Conservation (phyloP, 2,888 invertebrate genomes). For the Harpalus rubripes region DNA sequence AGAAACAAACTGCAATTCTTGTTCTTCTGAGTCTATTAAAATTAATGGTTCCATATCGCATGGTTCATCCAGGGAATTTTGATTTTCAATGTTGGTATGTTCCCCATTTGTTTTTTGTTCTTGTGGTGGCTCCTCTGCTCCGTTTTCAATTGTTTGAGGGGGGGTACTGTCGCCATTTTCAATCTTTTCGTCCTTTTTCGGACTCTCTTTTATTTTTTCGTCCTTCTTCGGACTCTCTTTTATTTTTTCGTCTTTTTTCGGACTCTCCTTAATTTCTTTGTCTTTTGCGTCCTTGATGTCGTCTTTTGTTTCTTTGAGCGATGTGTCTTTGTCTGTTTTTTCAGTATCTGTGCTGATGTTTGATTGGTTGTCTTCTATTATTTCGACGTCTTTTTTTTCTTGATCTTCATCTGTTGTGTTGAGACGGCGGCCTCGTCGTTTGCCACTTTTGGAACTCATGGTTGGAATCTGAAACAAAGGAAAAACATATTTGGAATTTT, state of each 20-base stretch:
- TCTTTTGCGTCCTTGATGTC: neutral
- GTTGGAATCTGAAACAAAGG: neutral
- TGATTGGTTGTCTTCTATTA: slow-evolving; percentile 49
- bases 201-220: neutral
- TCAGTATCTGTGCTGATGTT: slow-evolving; percentile 57
- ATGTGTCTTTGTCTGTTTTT: slow-evolving; percentile 44
- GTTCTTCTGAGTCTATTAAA: slow-evolving; percentile 38
- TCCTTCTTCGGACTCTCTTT: neutral
- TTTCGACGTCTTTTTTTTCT: slow-evolving; percentile 44
- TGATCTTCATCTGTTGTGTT: slow-evolving; percentile 59
- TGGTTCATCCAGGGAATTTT: slow-evolving; percentile 3
- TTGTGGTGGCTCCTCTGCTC: neutral
- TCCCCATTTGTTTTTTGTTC: slow-evolving; percentile 23
- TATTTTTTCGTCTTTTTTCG: neutral
- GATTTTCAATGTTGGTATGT: slow-evolving; percentile 11
- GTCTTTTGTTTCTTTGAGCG: slow-evolving; percentile 32
- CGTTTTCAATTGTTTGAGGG: slow-evolving; percentile 9
- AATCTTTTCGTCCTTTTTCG: neutral
- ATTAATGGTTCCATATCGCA: slow-evolving; percentile 54
- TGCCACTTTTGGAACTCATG: slow-evolving; percentile 55
- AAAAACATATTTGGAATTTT: neutral
- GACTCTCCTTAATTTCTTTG: neutral
- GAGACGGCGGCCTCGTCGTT: slow-evolving; percentile 47
- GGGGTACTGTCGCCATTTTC: neutral
- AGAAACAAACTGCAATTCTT: slow-evolving; percentile 45